Evolutionary conservation across 2,797 vertebrate genomes (phyloP), one percentile per base, ranked within the genome.

Genomic region (Trachops cirrhosus): DNA sequence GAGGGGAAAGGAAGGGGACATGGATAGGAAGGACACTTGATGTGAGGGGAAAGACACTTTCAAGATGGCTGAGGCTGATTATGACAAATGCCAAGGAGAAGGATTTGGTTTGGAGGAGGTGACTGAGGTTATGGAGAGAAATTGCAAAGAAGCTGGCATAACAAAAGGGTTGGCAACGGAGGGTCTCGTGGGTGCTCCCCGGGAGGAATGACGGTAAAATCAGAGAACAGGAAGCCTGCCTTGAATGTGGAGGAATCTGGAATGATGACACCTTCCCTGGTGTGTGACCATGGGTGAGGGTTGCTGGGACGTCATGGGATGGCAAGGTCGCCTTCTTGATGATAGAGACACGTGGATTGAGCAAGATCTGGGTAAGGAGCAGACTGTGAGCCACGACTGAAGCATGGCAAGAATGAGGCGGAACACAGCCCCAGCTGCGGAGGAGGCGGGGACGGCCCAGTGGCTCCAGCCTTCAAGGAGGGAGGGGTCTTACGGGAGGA

Each of bases 381-480:
- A 77, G 52, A 22, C 44, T 39, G 21, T 92, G 96, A 86, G 70
- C 91, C 87, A 67, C 11, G 70, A 85, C 18, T 0, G 48, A 82
- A 79, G 34, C 74, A 86, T n/a, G 75, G 39, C 34, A 82, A 15
- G 95, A 96, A 93, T 94, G 96, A 52, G 86, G 85, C 18, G 18
- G 89, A 41, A 80, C 67, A 18, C 48, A 44, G 71, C 52, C 59
- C 41, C 26, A 4, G 62, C 78, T 10, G 11, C 48, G 54, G 67
- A 68, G 46, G 70, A 57, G 41, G 52, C 6, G n/a, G 64, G 67
- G 57, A 54, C 7, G 4, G 52, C 54, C 16, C 7, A 1, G 26
- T 6, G 54, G 19, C 11, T 52, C 34, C 39, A n/a, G 12, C 59
- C 32, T 91, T 39, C 44, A 7, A 68, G n/a, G n/a, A n/a, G 32